Conservation (phyloP, 2,113 vertebrate genomes). For the Passer domesticus region DNA sequence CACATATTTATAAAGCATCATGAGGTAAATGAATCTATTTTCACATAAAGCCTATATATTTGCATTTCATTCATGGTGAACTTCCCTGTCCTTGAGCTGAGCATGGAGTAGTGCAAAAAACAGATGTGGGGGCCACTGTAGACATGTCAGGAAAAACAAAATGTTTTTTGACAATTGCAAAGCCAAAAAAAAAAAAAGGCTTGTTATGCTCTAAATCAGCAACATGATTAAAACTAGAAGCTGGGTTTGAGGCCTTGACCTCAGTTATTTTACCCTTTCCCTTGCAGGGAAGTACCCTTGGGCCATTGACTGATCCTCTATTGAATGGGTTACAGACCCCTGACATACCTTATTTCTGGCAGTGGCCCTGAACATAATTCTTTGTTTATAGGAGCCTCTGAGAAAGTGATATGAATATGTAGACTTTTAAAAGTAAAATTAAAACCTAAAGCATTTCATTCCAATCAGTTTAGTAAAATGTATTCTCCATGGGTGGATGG, state of each 20-base stretch:
- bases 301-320: constrained; percentile 55
- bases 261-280: constrained; percentile 72
- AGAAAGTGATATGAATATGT: constrained; percentile 67
- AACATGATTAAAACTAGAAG: constrained; percentile 61
- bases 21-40: not conserved
- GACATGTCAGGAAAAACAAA: constrained; percentile 29
- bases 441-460: constrained; percentile 38
- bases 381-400: constrained; percentile 65
- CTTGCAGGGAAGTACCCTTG: constrained; percentile 70
- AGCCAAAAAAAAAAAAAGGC: not conserved
- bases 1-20: not conserved
- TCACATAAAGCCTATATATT: not conserved
- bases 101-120: not conserved
- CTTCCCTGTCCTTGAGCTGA: not conserved
- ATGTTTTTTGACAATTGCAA: constrained; percentile 61
- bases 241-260: constrained; percentile 14
- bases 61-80: not conserved
- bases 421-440: constrained; percentile 48
- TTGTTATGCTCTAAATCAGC: constrained; percentile 60
- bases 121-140: not conserved
- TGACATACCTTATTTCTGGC: constrained; percentile 74
- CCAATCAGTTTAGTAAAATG: constrained; percentile 62
- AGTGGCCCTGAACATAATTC: constrained; percentile 60
- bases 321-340: constrained; percentile 70
- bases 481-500: constrained; percentile 28